Base-by-base conservation (phyloP, 2,888 invertebrate species). In the Phymatocera aterrima region DNA sequence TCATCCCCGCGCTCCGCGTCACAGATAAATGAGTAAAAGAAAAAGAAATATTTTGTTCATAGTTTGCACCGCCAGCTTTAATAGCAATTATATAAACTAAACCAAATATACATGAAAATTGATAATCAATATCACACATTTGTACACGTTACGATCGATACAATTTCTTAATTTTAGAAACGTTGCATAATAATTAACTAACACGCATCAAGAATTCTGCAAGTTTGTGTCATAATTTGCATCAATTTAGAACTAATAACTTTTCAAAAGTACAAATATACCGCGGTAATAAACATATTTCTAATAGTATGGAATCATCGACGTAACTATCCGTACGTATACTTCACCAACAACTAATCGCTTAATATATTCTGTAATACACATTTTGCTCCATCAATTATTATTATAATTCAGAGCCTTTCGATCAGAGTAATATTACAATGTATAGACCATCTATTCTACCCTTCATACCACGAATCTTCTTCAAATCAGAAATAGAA, bases 31-130 rank as follows among this genome's bases (percentile, higher is more conserved):
- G 40, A 8, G 8, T 40, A 1, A 57, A 57, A 57, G 28, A 18
- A 34, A 28, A 51, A 34, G 0, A 18, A n/a, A 28, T 21, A 28
- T 51, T 10, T 12, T 48, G n/a, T 72, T 48, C 0, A 28, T 72
- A 8, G 15, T 34, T 72, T 34, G 51, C 72, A 72, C 72, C 72
- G 34, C 48, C 31, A 43, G 51, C 28, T 68, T 68, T 68, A 72
- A 51, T 72, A 51, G 18, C 10, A 51, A 72, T 34, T n/a, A n/a
- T n/a, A n/a, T n/a, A n/a, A 51, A 34, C 10, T 12, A 72, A n/a
- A 72, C 10, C 31, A 10, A 51, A 72, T 72, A 18, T 34, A 72
- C 37, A 70, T n/a, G n/a, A n/a, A 18, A 2, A 34, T 5, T n/a
- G 10, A 72, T 51, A 8, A 51, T 18, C n/a, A 21, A 43, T 24